Evolutionary conservation across 2,888 invertebrate genomes (phyloP).

Genomic region (Drosophila pullipes): DNA sequence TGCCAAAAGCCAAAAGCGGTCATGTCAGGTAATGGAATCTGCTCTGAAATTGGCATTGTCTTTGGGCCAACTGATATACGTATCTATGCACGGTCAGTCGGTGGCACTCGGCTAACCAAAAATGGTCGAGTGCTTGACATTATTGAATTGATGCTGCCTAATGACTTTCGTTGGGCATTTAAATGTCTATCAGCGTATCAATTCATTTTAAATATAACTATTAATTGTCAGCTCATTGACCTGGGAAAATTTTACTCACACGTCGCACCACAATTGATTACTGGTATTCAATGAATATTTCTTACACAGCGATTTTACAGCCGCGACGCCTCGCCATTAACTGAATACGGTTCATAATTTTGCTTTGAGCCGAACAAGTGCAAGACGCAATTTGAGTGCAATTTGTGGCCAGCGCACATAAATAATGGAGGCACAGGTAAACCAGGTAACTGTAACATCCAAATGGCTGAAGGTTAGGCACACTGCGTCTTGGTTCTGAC

Average conservation of each 20-base stretch:
- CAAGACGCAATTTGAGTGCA: conserved; percentile 53
- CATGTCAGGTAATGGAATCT: conserved; percentile 70
- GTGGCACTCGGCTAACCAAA: conserved; percentile 61
- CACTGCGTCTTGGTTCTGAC: conserved; percentile 33
- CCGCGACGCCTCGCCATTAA: conserved; percentile 70
- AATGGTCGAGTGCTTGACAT: conserved; percentile 71
- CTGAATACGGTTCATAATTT: conserved; percentile 54
- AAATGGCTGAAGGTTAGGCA: conserved; percentile 68
- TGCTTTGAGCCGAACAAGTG: conserved; percentile 45
- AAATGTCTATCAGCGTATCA: conserved; percentile 74
- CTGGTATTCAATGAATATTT: conserved; percentile 6
- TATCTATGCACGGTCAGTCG: conserved; percentile 8
- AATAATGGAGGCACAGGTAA: conserved; percentile 51
- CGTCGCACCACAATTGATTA: conserved; percentile 14
- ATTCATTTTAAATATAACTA: conserved; percentile 60
- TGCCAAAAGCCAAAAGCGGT: conserved; percentile 59
- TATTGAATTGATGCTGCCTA: conserved; percentile 59
- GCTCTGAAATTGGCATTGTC: conserved; percentile 79
- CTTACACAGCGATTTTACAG: conserved; percentile 51
- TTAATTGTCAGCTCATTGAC: conserved; percentile 64
- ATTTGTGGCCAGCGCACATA: conserved; percentile 66
- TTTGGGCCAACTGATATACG: conserved; percentile 10
- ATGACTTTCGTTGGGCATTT: conserved; percentile 60
- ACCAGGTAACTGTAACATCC: conserved; percentile 72
- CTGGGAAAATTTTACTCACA: conserved; percentile 49